A percentile compares a stretch with the other conserved stretches of the same genome.
phyloP scores from a whole-genome alignment of 2,888 invertebrate species.

The Sussaba pulchella region DNA sequence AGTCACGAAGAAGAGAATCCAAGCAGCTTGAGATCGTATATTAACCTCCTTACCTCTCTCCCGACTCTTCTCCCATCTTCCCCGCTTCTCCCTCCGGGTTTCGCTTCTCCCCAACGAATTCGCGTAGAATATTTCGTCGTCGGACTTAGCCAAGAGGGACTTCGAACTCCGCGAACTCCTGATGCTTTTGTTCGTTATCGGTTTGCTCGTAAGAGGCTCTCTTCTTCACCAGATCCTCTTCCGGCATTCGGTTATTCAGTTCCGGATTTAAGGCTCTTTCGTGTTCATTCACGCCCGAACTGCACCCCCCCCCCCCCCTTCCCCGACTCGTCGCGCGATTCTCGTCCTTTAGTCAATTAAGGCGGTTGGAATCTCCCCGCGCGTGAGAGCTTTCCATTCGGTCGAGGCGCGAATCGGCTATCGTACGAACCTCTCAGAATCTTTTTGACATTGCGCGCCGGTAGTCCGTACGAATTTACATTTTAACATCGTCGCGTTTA shows the following conservation, averaged over 20 bases:
- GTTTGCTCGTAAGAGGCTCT: slow-evolving; percentile 1
- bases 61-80: too few species aligned
- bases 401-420: slow-evolving; percentile 26
- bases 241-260: slow-evolving; percentile 19
- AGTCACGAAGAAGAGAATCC: slow-evolving; percentile 30
- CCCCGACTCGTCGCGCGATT: neutral
- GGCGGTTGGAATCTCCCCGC: slow-evolving; percentile 20
- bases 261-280: slow-evolving; percentile 43
- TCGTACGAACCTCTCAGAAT: neutral
- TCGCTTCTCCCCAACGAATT: slow-evolving; percentile 16
- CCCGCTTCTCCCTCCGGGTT: slow-evolving; percentile 35
- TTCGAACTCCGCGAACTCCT: slow-evolving; percentile 9
- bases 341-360: slow-evolving; percentile 35
- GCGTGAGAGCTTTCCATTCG: slow-evolving; percentile 25
- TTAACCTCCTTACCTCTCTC: slow-evolving; percentile 27
- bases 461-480: slow-evolving; percentile 25
- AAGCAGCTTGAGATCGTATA: slow-evolving; percentile 31
- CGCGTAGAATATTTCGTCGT: neutral
- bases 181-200: slow-evolving; percentile 41
- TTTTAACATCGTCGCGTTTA: neutral
- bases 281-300: slow-evolving; percentile 6
- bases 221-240: neutral
- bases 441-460: slow-evolving; percentile 27
- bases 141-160: slow-evolving; percentile 47
- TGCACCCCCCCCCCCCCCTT: too few species aligned